phyloP scores from a whole-genome alignment of 2,888 invertebrate genomes.

The Penaeus monodon region DNA sequence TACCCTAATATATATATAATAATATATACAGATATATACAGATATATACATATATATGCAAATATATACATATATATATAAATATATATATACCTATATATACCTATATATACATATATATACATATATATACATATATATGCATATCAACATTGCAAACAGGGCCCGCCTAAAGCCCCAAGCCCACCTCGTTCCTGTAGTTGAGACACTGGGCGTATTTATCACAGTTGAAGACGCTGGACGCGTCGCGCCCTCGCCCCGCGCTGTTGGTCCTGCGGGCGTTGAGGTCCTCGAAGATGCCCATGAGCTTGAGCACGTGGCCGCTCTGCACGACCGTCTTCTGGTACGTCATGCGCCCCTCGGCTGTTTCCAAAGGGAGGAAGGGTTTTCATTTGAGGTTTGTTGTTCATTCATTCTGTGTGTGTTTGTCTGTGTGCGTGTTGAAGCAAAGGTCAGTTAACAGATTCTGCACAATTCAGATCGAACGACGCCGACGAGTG shows the following conservation, averaged over 20 bases:
- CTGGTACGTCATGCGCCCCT: constrained; percentile 72
- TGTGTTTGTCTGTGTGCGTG: too few relatives aligned
- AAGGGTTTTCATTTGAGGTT: not conserved
- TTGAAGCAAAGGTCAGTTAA: too few relatives aligned
- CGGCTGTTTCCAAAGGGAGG: constrained; percentile 35
- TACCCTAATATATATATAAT: not conserved
- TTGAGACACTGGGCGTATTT: constrained; percentile 82
- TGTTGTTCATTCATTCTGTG: too few relatives aligned
- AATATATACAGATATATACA: constrained; percentile 13
- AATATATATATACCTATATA: not conserved
- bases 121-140: too few relatives aligned
- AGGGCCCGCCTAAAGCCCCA: not conserved
- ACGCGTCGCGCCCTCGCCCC: constrained; percentile 34
- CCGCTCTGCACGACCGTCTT: constrained; percentile 81
- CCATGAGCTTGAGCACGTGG: constrained; percentile 80
- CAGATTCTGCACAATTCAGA: too few relatives aligned
- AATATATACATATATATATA: too few relatives aligned
- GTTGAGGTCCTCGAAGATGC: constrained; percentile 81
- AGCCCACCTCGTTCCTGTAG: constrained; percentile 79
- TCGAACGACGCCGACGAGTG: too few relatives aligned
- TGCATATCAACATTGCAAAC: not conserved
- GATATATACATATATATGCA: not conserved
- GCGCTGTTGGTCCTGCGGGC: constrained; percentile 50
- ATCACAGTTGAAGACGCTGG: constrained; percentile 56
- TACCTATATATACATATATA: too few relatives aligned